Evolutionary conservation across 1,140 invertebrate genomes (phyloP).

Genomic region (Eumaeus atala): DNA sequence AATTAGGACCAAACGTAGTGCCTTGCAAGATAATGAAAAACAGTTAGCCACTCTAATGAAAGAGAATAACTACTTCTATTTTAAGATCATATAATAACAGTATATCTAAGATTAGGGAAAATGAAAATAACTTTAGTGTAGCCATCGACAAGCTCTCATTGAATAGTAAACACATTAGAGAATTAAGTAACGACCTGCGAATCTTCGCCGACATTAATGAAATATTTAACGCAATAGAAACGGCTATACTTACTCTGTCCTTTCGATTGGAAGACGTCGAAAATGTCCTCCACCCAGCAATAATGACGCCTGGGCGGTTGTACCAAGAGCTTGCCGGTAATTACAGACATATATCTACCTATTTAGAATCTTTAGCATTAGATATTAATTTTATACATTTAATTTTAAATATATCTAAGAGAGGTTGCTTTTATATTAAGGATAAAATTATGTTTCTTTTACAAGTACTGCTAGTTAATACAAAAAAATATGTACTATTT

Average conservation of each 20-base stretch:
- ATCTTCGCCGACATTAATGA: too few relatives aligned
- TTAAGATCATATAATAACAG: constrained; percentile 23
- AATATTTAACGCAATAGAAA: too few relatives aligned
- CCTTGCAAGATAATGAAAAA: constrained; percentile 19
- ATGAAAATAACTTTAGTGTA: constrained; percentile 23
- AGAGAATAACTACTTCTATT: constrained; percentile 22
- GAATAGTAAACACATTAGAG: constrained; percentile 20
- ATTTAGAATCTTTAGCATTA: constrained; percentile 22
- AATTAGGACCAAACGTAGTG: constrained; percentile 13
- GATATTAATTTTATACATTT: constrained; percentile 17
- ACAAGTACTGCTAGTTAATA: constrained; percentile 22
- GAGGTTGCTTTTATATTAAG: constrained; percentile 1
- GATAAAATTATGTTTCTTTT: constrained; percentile 27
- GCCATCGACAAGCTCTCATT: constrained; percentile 26
- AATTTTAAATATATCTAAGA: constrained; percentile 17
- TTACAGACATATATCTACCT: constrained; percentile 25
- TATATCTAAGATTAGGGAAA: constrained; percentile 21
- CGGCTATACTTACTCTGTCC: too few relatives aligned
- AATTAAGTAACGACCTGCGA: too few relatives aligned
- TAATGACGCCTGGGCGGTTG: constrained; percentile 22
- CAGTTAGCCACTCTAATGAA: constrained; percentile 17
- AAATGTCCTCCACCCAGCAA: constrained; percentile 28
- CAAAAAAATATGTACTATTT: not conserved
- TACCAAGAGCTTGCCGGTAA: constrained; percentile 29
- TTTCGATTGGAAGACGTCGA: constrained; percentile 24